phyloP scores from a whole-genome alignment of 2,888 invertebrate genomes.

The Heliconius ismenius region DNA sequence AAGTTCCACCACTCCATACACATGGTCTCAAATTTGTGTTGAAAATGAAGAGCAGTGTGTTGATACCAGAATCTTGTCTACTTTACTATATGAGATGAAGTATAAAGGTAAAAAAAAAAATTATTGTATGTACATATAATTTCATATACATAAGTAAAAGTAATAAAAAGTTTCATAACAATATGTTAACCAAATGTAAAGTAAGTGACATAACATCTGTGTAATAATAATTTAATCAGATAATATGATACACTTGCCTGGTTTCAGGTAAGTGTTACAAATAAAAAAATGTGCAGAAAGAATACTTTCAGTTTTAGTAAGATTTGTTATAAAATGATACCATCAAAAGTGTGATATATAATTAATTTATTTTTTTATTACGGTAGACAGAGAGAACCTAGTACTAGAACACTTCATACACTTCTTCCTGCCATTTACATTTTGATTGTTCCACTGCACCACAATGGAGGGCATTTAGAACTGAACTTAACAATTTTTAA shows the following conservation, averaged over 20 bases:
- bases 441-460: neutral
- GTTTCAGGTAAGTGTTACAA: neutral
- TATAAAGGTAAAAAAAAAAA: neutral
- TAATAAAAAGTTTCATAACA: conserved; percentile 1
- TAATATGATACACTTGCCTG: conserved; percentile 21
- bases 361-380: neutral
- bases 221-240: conserved; percentile 13
- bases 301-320: neutral
- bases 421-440: neutral
- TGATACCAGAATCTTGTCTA: too few species aligned
- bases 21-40: too few species aligned
- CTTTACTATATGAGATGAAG: neutral
- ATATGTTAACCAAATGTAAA: conserved; percentile 3
- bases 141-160: neutral
- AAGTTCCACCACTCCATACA: too few species aligned
- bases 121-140: neutral
- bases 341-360: neutral
- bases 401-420: too few species aligned
- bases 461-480: neutral
- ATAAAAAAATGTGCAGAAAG: neutral
- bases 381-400: too few species aligned
- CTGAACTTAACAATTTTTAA: neutral
- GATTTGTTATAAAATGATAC: neutral
- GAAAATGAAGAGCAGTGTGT: too few species aligned
- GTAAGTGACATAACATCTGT: conserved; percentile 13